These are phyloP conservation scores for Lordiphosa mommai DNA, from an alignment of 1,140 invertebrate genomes.

Conservation along the genomic window DNA sequence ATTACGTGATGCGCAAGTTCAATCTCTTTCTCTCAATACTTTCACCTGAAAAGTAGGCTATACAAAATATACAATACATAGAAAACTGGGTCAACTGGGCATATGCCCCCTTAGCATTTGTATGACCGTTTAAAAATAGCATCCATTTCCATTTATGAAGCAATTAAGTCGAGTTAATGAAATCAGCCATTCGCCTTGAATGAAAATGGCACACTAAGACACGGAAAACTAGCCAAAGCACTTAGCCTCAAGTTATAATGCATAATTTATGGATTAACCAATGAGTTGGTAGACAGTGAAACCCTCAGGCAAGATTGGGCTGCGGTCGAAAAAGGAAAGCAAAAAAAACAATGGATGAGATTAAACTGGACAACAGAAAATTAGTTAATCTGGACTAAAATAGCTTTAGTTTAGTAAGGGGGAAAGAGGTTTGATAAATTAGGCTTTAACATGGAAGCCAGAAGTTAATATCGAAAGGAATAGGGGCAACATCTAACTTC, in stretches of 20 bases:
- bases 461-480: too few species aligned
- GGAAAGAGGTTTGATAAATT: too few species aligned
- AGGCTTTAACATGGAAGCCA: too few species aligned
- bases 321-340: background rate
- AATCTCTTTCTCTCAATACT: constrained; percentile 9
- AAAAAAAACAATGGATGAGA: background rate
- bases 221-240: background rate
- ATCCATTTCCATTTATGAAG: constrained; percentile 33
- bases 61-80: background rate
- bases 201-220: background rate
- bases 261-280: background rate
- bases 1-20: constrained; percentile 6
- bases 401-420: too few species aligned
- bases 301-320: background rate
- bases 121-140: constrained; percentile 19
- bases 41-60: background rate
- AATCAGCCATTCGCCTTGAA: constrained; percentile 24
- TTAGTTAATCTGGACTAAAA: background rate
- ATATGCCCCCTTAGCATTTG: background rate
- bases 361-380: background rate
- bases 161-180: constrained; percentile 40
- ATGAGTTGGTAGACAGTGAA: too few species aligned
- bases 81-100: constrained; percentile 23
- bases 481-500: too few species aligned
- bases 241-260: background rate